phyloP scores from a whole-genome alignment of 1,140 invertebrate species.

The Sycobia sp. region DNA sequence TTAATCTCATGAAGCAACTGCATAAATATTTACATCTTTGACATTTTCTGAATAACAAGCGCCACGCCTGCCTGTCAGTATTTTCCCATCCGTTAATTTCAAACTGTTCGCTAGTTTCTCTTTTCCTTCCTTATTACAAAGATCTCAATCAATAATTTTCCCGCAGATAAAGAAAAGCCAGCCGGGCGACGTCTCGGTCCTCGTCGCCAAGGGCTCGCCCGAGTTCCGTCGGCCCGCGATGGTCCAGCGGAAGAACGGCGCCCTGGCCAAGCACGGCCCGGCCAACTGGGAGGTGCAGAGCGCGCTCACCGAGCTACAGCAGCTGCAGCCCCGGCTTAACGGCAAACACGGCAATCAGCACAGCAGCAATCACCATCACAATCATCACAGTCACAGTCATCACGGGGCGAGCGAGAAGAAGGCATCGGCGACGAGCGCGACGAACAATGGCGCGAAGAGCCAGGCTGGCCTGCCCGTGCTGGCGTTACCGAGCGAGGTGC shows the following conservation, averaged over 20 bases:
- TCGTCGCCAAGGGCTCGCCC: conserved; percentile 53
- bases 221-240: conserved; percentile 56
- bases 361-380: conserved; percentile 5
- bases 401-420: not conserved
- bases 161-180: conserved; percentile 44
- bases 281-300: conserved; percentile 48
- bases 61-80: too few species aligned
- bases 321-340: not conserved
- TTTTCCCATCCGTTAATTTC: too few species aligned
- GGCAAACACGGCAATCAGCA: not conserved
- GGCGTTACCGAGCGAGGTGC: conserved; percentile 47
- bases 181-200: conserved; percentile 51
- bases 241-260: conserved; percentile 54
- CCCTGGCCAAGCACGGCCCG: conserved; percentile 46
- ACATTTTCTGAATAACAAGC: too few species aligned
- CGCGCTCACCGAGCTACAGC: conserved; percentile 9
- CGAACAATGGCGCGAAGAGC: conserved; percentile 42
- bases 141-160: too few species aligned
- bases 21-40: too few species aligned
- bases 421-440: conserved; percentile 37
- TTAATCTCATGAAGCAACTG: too few species aligned
- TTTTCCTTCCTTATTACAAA: too few species aligned
- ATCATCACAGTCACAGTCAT: not conserved
- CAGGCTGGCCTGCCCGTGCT: conserved; percentile 42
- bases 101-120: too few species aligned